Evolutionary conservation across 2,888 invertebrate species (phyloP).

Genomic region (Tetropium fuscum): DNA sequence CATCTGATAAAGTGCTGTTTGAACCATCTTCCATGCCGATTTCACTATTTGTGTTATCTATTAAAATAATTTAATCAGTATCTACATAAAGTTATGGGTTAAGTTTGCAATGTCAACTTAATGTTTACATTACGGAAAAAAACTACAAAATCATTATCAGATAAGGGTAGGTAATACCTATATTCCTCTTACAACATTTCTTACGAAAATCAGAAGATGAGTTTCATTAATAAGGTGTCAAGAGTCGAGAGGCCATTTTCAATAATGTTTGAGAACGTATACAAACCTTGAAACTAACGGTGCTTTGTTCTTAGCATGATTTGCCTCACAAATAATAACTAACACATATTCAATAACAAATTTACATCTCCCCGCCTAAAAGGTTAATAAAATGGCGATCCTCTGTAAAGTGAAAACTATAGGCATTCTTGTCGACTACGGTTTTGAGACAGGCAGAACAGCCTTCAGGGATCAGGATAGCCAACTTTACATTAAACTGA

Average conservation of each 20-base stretch:
- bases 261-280: too few relatives aligned
- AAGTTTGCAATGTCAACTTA: slow-evolving; percentile 11
- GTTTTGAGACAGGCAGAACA: too few relatives aligned
- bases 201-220: too few relatives aligned
- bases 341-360: slow-evolving; percentile 51
- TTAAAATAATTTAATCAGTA: slow-evolving; percentile 7
- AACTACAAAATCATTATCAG: too few relatives aligned
- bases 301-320: slow-evolving; percentile 35
- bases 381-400: slow-evolving; percentile 66
- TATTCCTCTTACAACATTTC: too few relatives aligned
- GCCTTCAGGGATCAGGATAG: too few relatives aligned
- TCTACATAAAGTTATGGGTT: slow-evolving; percentile 8
- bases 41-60: slow-evolving; percentile 35
- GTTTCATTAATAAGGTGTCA: too few relatives aligned
- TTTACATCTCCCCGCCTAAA: slow-evolving; percentile 62
- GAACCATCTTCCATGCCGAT: slow-evolving; percentile 65
- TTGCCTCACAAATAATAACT: slow-evolving; percentile 33
- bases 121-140: slow-evolving; percentile 12
- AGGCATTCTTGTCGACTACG: slow-evolving; percentile 21
- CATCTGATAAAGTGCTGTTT: slow-evolving; percentile 51
- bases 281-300: slow-evolving; percentile 36
- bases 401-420: slow-evolving; percentile 36
- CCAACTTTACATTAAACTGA: too few relatives aligned
- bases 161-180: too few relatives aligned
- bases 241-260: background rate